phyloP scores from a whole-genome alignment of 2,888 invertebrate genomes.

The Campoplex capitator region DNA sequence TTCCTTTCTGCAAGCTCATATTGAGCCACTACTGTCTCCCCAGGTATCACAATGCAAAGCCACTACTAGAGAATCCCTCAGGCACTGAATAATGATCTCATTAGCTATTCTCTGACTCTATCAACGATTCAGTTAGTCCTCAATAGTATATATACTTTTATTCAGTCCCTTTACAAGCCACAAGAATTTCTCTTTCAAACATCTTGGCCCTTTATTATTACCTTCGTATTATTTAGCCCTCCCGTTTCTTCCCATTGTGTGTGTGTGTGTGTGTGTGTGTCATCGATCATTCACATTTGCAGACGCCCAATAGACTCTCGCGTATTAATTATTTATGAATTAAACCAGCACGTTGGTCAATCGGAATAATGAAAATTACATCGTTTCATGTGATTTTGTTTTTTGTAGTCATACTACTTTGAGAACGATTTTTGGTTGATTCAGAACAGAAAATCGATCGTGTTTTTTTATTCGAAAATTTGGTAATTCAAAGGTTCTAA shows the following conservation, averaged over 20 bases:
- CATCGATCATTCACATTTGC: conserved; percentile 62
- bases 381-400: neutral
- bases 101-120: conserved; percentile 61
- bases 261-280: conserved; percentile 21
- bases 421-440: neutral
- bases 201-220: neutral
- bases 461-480: neutral
- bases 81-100: conserved; percentile 68
- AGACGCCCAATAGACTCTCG: neutral
- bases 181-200: conserved; percentile 5
- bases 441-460: neutral
- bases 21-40: neutral
- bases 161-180: conserved; percentile 15
- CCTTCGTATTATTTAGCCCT: conserved; percentile 1
- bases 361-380: neutral
- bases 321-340: neutral
- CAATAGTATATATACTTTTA: conserved; percentile 32
- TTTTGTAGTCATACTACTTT: neutral
- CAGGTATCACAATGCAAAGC: neutral
- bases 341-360: neutral
- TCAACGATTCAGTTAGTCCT: conserved; percentile 51
- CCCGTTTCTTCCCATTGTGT: conserved; percentile 56
- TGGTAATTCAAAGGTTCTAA: neutral
- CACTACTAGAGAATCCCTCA: conserved; percentile 36
- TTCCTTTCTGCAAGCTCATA: neutral